Percentiles rank a stretch among this genome's conserved stretches.
Evolutionary conservation across 2,113 vertebrate genomes (phyloP).

Genomic region (Ia io): DNA sequence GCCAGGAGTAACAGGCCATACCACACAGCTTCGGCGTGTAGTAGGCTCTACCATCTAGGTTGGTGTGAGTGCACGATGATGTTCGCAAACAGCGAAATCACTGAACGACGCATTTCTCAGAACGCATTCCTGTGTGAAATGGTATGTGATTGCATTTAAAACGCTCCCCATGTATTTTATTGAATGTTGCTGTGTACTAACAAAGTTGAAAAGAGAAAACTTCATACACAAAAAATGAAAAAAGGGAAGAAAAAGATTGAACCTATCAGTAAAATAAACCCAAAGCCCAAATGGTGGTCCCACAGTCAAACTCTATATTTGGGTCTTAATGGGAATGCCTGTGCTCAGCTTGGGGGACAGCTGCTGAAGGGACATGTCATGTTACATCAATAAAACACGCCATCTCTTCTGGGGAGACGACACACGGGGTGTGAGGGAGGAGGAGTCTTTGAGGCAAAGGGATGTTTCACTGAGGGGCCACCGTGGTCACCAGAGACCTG

Average conservation of each 20-base stretch:
- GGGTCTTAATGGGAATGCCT: too few relatives aligned
- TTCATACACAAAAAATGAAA: neutral
- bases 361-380: rapidly evolving
- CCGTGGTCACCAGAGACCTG: rapidly evolving
- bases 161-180: neutral
- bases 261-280: neutral
- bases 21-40: too few relatives aligned
- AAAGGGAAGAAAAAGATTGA: neutral
- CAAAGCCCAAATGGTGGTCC: neutral
- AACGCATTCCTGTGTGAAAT: too few relatives aligned
- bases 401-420: rapidly evolving
- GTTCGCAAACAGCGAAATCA: rapidly evolving
- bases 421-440: rapidly evolving
- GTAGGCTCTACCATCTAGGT: neutral
- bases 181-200: neutral
- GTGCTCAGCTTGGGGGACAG: too few relatives aligned
- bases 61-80: too few relatives aligned
- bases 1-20: too few relatives aligned
- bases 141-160: neutral
- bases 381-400: neutral
- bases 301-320: neutral
- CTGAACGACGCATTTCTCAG: neutral
- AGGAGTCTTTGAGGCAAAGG: neutral
- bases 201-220: neutral
- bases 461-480: neutral